phyloP scores from a whole-genome alignment of 2,888 invertebrate species.

The Drosophila prostipennis region DNA sequence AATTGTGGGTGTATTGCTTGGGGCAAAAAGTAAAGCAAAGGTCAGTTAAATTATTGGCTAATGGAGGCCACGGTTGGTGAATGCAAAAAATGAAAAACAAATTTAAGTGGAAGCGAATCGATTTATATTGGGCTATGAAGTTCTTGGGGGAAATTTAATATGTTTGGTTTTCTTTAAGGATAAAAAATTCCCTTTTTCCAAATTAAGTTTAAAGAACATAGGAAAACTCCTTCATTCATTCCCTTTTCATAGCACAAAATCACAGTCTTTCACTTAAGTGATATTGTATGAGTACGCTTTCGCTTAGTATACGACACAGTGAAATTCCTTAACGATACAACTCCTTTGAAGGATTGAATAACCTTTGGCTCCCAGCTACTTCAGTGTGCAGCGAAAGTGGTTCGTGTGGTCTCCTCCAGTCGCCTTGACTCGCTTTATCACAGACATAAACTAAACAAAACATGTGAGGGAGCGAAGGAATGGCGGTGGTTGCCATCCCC shows the following conservation, averaged over 20 bases:
- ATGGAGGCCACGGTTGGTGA: slow-evolving; percentile 7
- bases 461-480: slow-evolving; percentile 29
- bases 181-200: too few species aligned
- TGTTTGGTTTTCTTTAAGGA: not conserved
- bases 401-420: slow-evolving; percentile 20
- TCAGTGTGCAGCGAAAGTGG: slow-evolving; percentile 41
- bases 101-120: not conserved
- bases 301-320: slow-evolving; percentile 1
- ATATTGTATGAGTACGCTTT: slow-evolving; percentile 1
- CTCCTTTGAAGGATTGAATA: slow-evolving; percentile 34
- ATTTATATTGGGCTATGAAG: not conserved
- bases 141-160: not conserved
- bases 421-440: slow-evolving; percentile 46
- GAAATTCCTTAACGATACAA: slow-evolving; percentile 18
- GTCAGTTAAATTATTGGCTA: slow-evolving; percentile 17
- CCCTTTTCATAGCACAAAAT: not conserved
- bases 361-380: slow-evolving; percentile 13
- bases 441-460: slow-evolving; percentile 50
- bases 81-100: not conserved
- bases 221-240: not conserved
- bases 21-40: slow-evolving; percentile 12
- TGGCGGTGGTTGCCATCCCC: slow-evolving; percentile 1
- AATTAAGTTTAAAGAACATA: not conserved
- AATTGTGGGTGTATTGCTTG: slow-evolving; percentile 1
- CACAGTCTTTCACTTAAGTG: not conserved